These are phyloP conservation scores for Scaptomyza reducta DNA, from an alignment of 2,888 invertebrate genomes.

Conservation along the genomic window DNA sequence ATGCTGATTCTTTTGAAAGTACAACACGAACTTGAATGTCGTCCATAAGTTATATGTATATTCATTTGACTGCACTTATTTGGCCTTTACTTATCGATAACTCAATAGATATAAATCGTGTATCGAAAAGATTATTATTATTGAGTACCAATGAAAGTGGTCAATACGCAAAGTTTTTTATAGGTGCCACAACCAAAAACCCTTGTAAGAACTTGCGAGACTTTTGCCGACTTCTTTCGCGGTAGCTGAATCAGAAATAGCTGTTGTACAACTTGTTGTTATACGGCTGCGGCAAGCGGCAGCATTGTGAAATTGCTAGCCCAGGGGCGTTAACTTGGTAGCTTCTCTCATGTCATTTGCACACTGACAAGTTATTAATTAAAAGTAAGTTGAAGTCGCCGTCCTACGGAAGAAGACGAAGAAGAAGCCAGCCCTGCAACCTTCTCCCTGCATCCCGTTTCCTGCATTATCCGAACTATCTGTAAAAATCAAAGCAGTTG, in stretches of 20 bases:
- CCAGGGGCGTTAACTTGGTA: constrained; percentile 72
- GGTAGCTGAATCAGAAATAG: background rate
- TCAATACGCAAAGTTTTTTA: constrained; percentile 14
- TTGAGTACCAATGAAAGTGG: constrained; percentile 17
- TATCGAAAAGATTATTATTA: background rate
- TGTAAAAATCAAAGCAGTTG: constrained; percentile 25
- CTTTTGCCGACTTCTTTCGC: background rate
- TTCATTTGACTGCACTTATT: constrained; percentile 33
- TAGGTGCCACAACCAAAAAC: background rate
- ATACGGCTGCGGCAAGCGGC: background rate
- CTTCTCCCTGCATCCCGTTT: background rate
- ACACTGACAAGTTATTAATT: constrained; percentile 82
- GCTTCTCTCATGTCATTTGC: constrained; percentile 77
- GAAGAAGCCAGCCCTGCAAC: background rate
- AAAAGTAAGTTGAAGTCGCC: constrained; percentile 65
- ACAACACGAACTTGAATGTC: constrained; percentile 8
- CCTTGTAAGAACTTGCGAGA: constrained; percentile 4
- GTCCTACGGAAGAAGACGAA: constrained; percentile 17
- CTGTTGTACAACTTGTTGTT: background rate
- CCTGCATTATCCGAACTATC: background rate
- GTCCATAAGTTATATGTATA: too few relatives aligned
- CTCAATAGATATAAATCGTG: background rate
- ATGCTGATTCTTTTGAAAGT: constrained; percentile 19
- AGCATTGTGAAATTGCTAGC: constrained; percentile 61
- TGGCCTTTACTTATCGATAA: constrained; percentile 36